Evolutionary conservation across 2,113 vertebrate genomes (phyloP), one percentile per base, ranked within the genome.

Genomic region (Excalfactoria chinensis): DNA sequence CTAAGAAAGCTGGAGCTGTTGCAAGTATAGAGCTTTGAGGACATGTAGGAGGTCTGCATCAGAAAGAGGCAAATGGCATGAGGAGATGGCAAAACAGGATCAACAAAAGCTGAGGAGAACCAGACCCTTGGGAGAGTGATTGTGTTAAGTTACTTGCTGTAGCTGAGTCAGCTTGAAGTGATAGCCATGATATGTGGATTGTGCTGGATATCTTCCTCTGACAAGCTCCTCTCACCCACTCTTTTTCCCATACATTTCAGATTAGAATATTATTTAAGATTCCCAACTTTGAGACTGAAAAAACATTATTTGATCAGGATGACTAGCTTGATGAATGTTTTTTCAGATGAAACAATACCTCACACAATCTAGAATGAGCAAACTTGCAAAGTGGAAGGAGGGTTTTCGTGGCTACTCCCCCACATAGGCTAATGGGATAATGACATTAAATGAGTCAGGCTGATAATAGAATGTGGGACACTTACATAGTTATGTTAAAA

Each of bases 21-120:
- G 6, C 7, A 49, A 63, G 32, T 30, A 32, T 19, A 62, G 41
- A 63, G 15, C 10, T 7, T 5, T 49, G 17, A 73, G 67, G 46
- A 48, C 48, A 13, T 6, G 3, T 6, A 5, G 40, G 21, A 49
- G 40, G 6, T 44, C 15, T 12, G 14, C 4, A 3, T 9, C 1
- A 3, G 20, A n/a, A n/a, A 23, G 62, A 8, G 46, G 35, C 19
- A 22, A 13, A 12, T 59, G n/a, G 56, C 8, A 34, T 59, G 56
- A 59, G 56, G 56, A 59, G 11, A 8, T 22, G n/a, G n/a, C 32
- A 18, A 56, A 56, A n/a, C 17, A 19, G 53, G 30, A 34, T 34
- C 56, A 34, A 34, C n/a, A 59, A n/a, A 59, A 59, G 13, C n/a
- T 34, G 56, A 59, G 12, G 16, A 62, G 40, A 48, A 49, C 14